Conservation (phyloP, 2,888 invertebrate genomes). For the Phania funesta region DNA sequence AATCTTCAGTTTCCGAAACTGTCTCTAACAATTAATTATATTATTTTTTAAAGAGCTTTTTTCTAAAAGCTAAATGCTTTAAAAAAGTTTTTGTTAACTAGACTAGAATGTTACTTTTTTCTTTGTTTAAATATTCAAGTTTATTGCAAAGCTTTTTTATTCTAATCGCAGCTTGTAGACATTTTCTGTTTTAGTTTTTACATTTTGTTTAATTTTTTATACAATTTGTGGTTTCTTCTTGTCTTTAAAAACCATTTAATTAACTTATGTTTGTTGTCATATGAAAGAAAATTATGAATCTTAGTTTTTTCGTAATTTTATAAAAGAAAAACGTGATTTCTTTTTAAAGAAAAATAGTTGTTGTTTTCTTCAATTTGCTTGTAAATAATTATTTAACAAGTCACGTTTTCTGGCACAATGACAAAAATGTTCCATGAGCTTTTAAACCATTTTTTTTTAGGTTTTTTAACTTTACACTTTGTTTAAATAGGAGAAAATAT, state of each 20-base stretch:
- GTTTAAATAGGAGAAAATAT: not conserved
- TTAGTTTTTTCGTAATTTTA: not conserved
- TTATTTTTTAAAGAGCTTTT: not conserved
- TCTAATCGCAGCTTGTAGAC: not conserved
- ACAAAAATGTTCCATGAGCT: constrained; percentile 8
- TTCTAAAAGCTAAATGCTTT: not conserved
- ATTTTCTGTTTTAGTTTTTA: not conserved
- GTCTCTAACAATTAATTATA: not conserved
- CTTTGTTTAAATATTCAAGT: not conserved
- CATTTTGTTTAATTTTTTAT: not conserved
- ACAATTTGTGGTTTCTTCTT: not conserved
- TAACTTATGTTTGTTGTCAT: no score
- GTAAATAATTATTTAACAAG: constrained; percentile 54
- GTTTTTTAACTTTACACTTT: constrained; percentile 13
- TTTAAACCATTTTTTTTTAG: not conserved
- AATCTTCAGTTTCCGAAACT: not conserved
- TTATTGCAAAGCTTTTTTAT: not conserved
- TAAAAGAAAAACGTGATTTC: not conserved
- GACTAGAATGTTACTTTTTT: not conserved
- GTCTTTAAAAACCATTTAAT: no score
- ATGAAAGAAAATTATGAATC: not conserved
- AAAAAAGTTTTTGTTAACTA: not conserved
- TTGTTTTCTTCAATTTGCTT: not conserved
- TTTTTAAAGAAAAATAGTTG: not conserved
- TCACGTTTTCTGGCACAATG: constrained; percentile 49